These are phyloP conservation scores for Spicauda simplicius DNA, from an alignment of 2,888 invertebrate species.

Conservation along the genomic window DNA sequence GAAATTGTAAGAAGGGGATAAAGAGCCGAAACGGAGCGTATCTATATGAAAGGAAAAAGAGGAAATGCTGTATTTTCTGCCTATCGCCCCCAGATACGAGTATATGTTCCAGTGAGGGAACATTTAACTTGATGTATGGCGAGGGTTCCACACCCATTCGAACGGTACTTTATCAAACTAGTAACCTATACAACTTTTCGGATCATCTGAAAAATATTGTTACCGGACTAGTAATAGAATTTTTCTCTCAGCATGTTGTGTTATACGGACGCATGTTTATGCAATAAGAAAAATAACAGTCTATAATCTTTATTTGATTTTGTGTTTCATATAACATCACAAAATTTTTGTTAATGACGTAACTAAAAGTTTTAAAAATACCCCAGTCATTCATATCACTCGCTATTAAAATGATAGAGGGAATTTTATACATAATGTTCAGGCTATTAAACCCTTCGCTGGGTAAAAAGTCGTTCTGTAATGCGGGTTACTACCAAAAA, in stretches of 20 bases:
- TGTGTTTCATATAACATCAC: no score
- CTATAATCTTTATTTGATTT: no score
- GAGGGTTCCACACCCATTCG: slow-evolving; percentile 42
- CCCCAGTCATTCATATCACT: no score
- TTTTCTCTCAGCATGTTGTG: not conserved
- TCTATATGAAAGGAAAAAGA: slow-evolving; percentile 63
- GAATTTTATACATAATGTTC: no score
- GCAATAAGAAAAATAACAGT: not conserved
- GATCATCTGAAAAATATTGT: slow-evolving; percentile 14
- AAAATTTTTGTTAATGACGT: no score
- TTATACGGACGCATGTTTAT: not conserved
- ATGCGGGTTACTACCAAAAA: no score
- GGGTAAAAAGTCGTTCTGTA: no score
- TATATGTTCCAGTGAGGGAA: slow-evolving; percentile 55
- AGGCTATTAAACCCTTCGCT: no score
- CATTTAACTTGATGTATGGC: slow-evolving; percentile 62
- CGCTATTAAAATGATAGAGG: no score
- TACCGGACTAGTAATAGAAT: not conserved
- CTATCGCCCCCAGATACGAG: slow-evolving; percentile 60
- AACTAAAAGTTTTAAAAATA: no score
- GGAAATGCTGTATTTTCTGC: slow-evolving; percentile 56
- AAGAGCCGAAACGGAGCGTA: slow-evolving; percentile 57
- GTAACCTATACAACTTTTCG: slow-evolving; percentile 21
- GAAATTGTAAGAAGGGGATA: slow-evolving; percentile 60
- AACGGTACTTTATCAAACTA: slow-evolving; percentile 34